phyloP scores from a whole-genome alignment of 2,888 invertebrate genomes.

The Cancer borealis region DNA sequence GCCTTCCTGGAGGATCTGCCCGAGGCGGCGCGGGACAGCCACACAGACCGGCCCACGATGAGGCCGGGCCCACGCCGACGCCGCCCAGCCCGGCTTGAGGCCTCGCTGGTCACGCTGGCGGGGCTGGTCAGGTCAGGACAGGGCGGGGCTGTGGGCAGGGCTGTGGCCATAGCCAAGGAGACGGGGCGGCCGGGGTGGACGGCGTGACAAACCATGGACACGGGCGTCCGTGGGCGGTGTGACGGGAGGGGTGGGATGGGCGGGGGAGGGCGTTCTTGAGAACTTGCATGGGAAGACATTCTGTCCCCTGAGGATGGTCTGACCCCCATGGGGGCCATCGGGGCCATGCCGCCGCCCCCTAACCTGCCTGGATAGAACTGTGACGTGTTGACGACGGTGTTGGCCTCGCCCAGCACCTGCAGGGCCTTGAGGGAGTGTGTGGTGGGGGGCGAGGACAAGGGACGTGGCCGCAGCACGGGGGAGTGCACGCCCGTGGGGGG shows the following conservation, averaged over 20 bases:
- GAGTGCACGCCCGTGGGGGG: constrained; percentile 62
- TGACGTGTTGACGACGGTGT: constrained; percentile 75
- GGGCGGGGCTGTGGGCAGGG: constrained; percentile 63
- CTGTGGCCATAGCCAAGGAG: constrained; percentile 70
- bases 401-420: constrained; percentile 73
- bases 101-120: constrained; percentile 75
- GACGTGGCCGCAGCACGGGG: constrained; percentile 67
- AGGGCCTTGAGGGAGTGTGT: constrained; percentile 68
- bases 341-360: constrained; percentile 58
- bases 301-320: constrained; percentile 62
- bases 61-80: constrained; percentile 71
- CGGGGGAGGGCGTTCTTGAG: constrained; percentile 71
- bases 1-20: constrained; percentile 61
- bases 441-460: constrained; percentile 69
- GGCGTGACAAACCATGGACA: constrained; percentile 66
- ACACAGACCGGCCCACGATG: constrained; percentile 71
- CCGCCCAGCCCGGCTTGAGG: constrained; percentile 69
- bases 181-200: constrained; percentile 71
- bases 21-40: constrained; percentile 72
- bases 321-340: background rate
- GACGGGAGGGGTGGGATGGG: constrained; percentile 65
- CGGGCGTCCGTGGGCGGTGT: constrained; percentile 75
- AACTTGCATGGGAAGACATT: constrained; percentile 63
- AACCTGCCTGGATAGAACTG: constrained; percentile 76
- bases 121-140: constrained; percentile 74